Percentiles rank a stretch among this genome's conserved stretches.
phyloP scores from a whole-genome alignment of 2,888 invertebrate species.

The Lottia gigantea region DNA sequence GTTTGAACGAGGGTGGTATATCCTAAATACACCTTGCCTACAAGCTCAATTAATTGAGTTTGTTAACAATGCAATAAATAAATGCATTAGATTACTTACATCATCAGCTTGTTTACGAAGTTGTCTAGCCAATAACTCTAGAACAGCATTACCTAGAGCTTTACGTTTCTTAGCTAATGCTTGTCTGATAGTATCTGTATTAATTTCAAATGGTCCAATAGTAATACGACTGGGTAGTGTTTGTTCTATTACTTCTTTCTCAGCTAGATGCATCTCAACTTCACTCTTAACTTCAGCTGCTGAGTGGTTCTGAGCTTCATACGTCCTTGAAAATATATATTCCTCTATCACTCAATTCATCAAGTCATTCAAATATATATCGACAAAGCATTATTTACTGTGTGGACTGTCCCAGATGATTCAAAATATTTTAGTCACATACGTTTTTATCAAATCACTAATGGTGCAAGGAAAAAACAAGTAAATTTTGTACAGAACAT shows the following conservation, averaged over 20 bases:
- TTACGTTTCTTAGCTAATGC: slow-evolving; percentile 79
- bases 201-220: slow-evolving; percentile 82
- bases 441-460: too few species aligned
- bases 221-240: slow-evolving; percentile 79
- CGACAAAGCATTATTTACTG: too few species aligned
- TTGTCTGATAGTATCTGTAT: slow-evolving; percentile 77
- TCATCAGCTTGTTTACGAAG: slow-evolving; percentile 77
- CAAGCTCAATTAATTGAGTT: too few species aligned
- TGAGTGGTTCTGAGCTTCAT: slow-evolving; percentile 75
- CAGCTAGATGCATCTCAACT: slow-evolving; percentile 76
- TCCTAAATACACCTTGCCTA: too few species aligned
- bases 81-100: slow-evolving; percentile 67
- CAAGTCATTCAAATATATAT: too few species aligned
- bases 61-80: neutral
- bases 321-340: slow-evolving; percentile 65
- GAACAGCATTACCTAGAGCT: slow-evolving; percentile 76
- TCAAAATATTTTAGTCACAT: too few species aligned
- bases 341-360: too few species aligned
- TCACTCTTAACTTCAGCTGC: slow-evolving; percentile 80
- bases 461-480: too few species aligned
- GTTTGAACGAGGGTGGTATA: too few species aligned
- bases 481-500: too few species aligned
- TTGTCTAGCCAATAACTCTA: slow-evolving; percentile 79
- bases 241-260: slow-evolving; percentile 76
- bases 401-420: too few species aligned